Percentiles rank a stretch among this genome's conserved stretches.
These are phyloP conservation scores for Heliconius aoede DNA, from an alignment of 2,888 invertebrate genomes.

Conservation along the genomic window DNA sequence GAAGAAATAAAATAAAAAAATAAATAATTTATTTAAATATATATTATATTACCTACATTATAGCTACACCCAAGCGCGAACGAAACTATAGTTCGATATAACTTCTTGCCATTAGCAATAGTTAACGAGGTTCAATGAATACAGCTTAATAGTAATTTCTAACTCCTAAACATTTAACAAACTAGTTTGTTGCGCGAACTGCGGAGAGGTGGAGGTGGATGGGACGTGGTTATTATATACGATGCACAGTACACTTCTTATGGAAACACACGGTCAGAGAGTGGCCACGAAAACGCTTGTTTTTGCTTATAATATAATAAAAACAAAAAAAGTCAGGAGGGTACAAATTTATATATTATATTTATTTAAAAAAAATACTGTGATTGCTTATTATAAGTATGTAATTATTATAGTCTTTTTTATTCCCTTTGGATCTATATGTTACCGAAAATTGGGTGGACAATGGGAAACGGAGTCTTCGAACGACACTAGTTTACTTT, in stretches of 20 bases:
- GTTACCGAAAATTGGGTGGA: no score
- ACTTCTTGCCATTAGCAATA: slow-evolving; percentile 27
- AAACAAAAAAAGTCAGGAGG: background rate
- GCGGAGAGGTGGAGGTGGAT: slow-evolving; percentile 37
- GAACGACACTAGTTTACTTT: no score
- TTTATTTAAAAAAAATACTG: no score
- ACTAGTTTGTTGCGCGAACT: slow-evolving; percentile 44
- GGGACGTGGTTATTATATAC: slow-evolving; percentile 40
- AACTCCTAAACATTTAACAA: slow-evolving; percentile 45
- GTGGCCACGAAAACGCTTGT: background rate
- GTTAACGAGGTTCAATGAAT: slow-evolving; percentile 42
- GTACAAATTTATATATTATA: no score
- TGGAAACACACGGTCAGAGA: slow-evolving; percentile 27
- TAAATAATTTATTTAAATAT: no score
- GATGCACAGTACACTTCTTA: slow-evolving; percentile 29
- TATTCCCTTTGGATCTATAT: no score
- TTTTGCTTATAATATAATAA: background rate
- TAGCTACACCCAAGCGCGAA: background rate
- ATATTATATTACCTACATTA: slow-evolving; percentile 15
- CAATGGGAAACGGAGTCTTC: no score
- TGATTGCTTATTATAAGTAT: no score
- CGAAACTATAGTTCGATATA: slow-evolving; percentile 23
- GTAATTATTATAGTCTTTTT: no score
- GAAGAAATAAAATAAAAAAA: no score
- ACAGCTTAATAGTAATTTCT: slow-evolving; percentile 37